phyloP scores from a whole-genome alignment of 2,797 vertebrate genomes.

The Aselliscus stoliczkanus region DNA sequence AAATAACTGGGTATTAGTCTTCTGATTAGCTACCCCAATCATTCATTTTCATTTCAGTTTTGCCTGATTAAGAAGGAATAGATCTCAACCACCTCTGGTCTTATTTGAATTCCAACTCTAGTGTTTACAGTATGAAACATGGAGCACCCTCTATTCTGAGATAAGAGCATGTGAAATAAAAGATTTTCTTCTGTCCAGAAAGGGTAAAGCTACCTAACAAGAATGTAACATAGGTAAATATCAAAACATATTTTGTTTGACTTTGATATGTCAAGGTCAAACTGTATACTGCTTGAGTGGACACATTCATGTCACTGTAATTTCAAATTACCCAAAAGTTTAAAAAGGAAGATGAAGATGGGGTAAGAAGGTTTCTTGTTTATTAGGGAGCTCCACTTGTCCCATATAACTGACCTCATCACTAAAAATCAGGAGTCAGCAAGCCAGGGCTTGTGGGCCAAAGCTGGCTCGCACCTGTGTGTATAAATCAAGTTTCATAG shows the following conservation, averaged over 20 bases:
- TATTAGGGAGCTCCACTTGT: neutral
- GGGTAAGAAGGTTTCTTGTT: neutral
- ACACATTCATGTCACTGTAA: neutral
- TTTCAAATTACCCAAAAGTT: neutral
- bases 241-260: neutral
- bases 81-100: neutral
- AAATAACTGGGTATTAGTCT: neutral
- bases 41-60: conserved; percentile 31
- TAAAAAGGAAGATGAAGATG: neutral
- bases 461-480: neutral
- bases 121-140: neutral
- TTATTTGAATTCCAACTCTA: conserved; percentile 7
- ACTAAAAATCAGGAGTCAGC: neutral
- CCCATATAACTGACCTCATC: neutral
- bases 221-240: neutral
- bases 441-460: neutral
- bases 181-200: neutral
- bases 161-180: neutral
- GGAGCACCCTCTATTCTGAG: neutral
- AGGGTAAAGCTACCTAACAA: neutral
- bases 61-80: conserved; percentile 6
- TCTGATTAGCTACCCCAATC: neutral
- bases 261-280: neutral
- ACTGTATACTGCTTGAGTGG: neutral
- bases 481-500: neutral